Conservation (phyloP, 2,888 invertebrate genomes). For the Saturnia pavonia region DNA sequence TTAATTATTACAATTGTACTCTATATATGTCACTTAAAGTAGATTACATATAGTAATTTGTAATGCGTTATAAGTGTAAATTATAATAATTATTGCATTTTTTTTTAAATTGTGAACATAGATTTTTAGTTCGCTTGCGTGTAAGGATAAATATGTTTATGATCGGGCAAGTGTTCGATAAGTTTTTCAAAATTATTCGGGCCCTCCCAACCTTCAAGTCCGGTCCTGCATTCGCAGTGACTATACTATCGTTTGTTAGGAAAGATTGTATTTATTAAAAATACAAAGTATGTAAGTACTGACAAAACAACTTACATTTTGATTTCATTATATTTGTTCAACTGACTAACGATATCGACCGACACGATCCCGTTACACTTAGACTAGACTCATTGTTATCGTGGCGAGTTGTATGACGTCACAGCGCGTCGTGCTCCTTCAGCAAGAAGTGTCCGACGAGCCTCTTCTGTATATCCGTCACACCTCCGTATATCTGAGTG, state of each 20-base stretch:
- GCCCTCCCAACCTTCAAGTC: not conserved
- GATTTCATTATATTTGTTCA: not conserved
- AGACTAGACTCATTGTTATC: slow-evolving; percentile 27
- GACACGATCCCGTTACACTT: not conserved
- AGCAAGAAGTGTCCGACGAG: slow-evolving; percentile 85
- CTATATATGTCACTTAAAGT: too few species aligned
- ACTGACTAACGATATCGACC: not conserved
- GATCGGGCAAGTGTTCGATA: too few species aligned
- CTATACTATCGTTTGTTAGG: not conserved
- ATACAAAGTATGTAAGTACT: too few species aligned
- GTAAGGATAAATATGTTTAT: too few species aligned
- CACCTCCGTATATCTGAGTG: slow-evolving; percentile 91
- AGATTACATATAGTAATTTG: too few species aligned
- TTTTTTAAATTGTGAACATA: too few species aligned
- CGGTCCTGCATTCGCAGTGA: not conserved
- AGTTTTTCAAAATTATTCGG: not conserved
- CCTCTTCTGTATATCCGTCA: slow-evolving; percentile 88
- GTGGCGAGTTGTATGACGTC: slow-evolving; percentile 29
- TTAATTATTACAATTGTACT: too few species aligned
- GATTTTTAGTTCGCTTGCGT: too few species aligned
- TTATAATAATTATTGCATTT: too few species aligned
- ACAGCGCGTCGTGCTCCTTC: slow-evolving; percentile 82
- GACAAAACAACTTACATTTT: not conserved
- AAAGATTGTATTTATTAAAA: not conserved
- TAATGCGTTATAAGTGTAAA: too few species aligned